Evolutionary conservation across 1,140 invertebrate species (phyloP), one percentile per base, ranked within the genome.

Genomic region (Zaprionus ghesquierei): DNA sequence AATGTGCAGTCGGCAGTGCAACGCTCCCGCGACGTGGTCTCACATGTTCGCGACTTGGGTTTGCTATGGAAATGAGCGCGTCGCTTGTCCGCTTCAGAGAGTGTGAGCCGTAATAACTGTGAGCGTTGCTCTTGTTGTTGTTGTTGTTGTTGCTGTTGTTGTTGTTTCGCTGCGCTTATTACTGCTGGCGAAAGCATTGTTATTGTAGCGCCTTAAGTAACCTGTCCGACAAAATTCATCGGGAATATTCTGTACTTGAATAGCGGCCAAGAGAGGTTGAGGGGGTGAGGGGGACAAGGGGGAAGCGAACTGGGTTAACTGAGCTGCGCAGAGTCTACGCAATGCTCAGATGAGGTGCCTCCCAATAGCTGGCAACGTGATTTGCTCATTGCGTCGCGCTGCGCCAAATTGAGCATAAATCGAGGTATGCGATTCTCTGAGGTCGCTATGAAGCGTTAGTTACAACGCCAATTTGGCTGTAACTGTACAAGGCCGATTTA

Each of bases 31-130:
- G 55, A 56, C 59, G 46, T n/a, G 22, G 60, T 65, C 82, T 87
- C 82, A 87, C 82, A 87, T 87, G 82, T 87, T 87, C 64, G 79
- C 79, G 76, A 87, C 84, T 87, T 50, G 65, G 74, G 82, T 79
- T 56, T 58, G 70, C 77, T 65, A 81, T 87, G 82, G 71, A 87
- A 87, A 82, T 87, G 69, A 81, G 75, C 76, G 69, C 65, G 69
- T 80, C 74, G 65, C 63, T 55, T 59, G 74, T 61, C 69, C 75
- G 20, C 56, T 72, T 5, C n/a, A 41, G 35, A 41, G 35, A 41
- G 35, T 41, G 35, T 41, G 35, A 41, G 35, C 35, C 35, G 56
- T 76, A 68, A 49, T 61, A 27, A 50, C 62, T 55, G 33, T 71
- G 46, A n/a, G n/a, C n/a, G n/a, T n/a, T n/a, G n/a, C n/a, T n/a